A percentile compares a stretch with the other conserved stretches of the same genome.
These are phyloP conservation scores for Trididemnum clinides DNA, from an alignment of 23 tunicate species.

Conservation along the genomic window DNA sequence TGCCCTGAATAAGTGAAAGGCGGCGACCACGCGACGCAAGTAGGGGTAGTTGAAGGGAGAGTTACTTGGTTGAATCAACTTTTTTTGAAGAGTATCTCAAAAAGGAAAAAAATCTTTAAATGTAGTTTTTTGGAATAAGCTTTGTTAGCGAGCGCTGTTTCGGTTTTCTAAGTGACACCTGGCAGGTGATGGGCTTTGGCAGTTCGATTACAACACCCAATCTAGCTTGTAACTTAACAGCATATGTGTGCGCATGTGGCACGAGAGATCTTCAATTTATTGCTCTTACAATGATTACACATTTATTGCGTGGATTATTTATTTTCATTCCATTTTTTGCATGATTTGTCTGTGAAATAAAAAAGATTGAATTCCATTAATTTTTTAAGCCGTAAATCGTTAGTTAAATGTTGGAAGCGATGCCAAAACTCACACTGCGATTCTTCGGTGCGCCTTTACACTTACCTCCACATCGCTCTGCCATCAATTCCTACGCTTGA, in stretches of 20 bases:
- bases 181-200: not conserved
- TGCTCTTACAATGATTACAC: not conserved
- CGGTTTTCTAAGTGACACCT: not conserved
- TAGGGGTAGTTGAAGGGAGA: too few species aligned
- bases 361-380: not conserved
- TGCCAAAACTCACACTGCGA: not conserved
- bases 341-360: not conserved
- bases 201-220: too few species aligned
- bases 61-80: too few species aligned
- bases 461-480: constrained; percentile 41
- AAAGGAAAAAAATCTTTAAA: not conserved
- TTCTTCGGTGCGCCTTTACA: constrained; percentile 23
- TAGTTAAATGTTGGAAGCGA: constrained; percentile 27
- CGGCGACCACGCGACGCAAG: too few species aligned
- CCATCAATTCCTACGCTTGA: constrained; percentile 14
- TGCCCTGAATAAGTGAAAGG: too few species aligned
- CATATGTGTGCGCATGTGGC: too few species aligned
- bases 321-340: constrained; percentile 15
- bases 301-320: constrained; percentile 4
- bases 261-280: not conserved
- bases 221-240: too few species aligned
- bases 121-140: not conserved
- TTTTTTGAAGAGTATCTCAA: too few species aligned
- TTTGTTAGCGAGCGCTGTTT: not conserved
- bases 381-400: not conserved